Conservation (phyloP, 2,888 invertebrate genomes). For the Drosophila differens region DNA sequence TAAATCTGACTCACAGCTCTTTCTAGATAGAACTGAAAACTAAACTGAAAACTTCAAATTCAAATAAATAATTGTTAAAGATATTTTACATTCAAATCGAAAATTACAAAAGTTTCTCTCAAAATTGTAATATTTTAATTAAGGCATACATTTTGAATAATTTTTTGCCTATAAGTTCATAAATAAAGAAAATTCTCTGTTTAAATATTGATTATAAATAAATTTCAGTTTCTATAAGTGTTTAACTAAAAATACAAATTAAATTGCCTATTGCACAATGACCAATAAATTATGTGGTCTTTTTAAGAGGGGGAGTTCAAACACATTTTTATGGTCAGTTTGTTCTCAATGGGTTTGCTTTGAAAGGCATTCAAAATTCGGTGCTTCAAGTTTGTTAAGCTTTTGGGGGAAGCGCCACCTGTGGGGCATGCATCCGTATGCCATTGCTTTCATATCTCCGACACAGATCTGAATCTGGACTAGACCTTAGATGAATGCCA, state of each 20-base stretch:
- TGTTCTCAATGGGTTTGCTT: background rate
- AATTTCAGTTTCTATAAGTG: background rate
- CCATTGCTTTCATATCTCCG: constrained; percentile 72
- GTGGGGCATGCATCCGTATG: constrained; percentile 57
- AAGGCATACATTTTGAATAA: background rate
- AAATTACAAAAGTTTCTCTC: background rate
- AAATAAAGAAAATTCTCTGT: background rate
- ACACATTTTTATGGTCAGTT: background rate
- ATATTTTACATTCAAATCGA: background rate
- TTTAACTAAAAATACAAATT: background rate
- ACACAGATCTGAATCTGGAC: constrained; percentile 64
- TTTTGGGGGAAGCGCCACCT: constrained; percentile 63
- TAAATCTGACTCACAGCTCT: background rate
- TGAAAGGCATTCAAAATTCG: constrained; percentile 33
- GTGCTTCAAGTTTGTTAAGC: background rate
- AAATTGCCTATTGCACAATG: background rate
- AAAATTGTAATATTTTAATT: background rate
- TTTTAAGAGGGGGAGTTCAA: background rate
- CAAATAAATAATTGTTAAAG: background rate
- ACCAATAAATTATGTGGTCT: background rate
- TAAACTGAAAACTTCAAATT: background rate
- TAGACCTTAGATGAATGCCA: constrained; percentile 63
- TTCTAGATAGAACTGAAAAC: background rate
- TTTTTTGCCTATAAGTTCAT: no score
- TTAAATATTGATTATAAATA: background rate